phyloP scores from a whole-genome alignment of 2,113 vertebrate species.

The Chloropsis hardwickii region DNA sequence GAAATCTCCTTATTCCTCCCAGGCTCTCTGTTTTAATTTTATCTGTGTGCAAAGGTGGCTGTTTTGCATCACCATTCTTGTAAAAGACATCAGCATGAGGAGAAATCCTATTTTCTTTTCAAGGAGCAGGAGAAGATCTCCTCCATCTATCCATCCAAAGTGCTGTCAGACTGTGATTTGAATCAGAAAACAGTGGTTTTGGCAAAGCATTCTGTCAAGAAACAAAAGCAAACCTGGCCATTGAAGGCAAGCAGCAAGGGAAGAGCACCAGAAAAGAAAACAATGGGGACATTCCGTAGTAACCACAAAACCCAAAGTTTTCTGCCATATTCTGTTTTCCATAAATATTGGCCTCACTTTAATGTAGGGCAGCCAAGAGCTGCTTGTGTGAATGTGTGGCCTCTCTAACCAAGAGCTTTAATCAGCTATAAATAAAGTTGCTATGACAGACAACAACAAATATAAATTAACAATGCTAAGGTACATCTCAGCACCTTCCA shows the following conservation, averaged over 20 bases:
- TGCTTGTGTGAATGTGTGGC: neutral
- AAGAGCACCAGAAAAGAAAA: constrained; percentile 8
- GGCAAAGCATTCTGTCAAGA: neutral
- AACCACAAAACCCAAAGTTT: constrained; percentile 35
- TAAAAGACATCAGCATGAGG: neutral
- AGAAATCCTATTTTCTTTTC: neutral
- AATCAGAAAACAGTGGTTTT: constrained; percentile 16
- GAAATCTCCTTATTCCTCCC: neutral
- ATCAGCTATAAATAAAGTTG: constrained; percentile 17
- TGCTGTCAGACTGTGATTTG: neutral
- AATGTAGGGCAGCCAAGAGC: constrained; percentile 16
- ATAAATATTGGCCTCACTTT: neutral
- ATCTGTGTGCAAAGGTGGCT: neutral
- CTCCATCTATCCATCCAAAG: neutral
- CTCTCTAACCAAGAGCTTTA: neutral
- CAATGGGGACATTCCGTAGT: constrained; percentile 50
- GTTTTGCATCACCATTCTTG: neutral
- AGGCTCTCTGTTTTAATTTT: neutral
- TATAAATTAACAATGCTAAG: neutral
- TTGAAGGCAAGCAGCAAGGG: neutral
- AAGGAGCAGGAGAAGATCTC: neutral
- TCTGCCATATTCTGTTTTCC: constrained; percentile 44
- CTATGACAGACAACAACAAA: neutral
- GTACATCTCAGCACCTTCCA: neutral
- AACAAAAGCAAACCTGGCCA: constrained; percentile 45